These are phyloP conservation scores for Calliphora vicina DNA, from an alignment of 1,140 invertebrate genomes.

Conservation along the genomic window DNA sequence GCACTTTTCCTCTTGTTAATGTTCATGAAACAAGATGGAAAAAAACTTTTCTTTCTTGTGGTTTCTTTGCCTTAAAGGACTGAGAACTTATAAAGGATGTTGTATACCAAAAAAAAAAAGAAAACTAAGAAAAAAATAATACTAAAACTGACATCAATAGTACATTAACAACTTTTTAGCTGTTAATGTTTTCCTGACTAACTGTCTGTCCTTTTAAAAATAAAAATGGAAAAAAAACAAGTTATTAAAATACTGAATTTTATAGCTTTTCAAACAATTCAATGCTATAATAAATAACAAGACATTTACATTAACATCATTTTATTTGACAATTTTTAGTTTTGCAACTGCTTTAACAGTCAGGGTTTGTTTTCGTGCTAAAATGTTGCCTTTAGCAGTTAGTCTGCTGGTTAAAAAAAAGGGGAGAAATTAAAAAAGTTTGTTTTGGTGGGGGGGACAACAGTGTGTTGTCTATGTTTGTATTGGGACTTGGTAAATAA, in stretches of 20 bases:
- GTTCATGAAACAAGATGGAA: too few species aligned
- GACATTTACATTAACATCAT: neutral
- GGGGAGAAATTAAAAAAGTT: constrained; percentile 8
- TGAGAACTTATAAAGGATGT: too few species aligned
- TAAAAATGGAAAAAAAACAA: neutral
- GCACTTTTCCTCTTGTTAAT: too few species aligned
- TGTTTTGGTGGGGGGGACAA: too few species aligned
- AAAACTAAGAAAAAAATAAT: too few species aligned
- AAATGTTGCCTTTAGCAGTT: neutral
- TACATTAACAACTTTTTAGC: constrained; percentile 10
- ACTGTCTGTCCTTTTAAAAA: neutral
- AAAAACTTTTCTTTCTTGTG: too few species aligned
- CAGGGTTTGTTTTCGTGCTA: neutral
- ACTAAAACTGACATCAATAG: neutral
- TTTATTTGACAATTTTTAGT: neutral
- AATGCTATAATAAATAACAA: neutral
- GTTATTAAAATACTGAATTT: neutral
- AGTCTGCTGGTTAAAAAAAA: neutral
- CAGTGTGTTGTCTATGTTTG: neutral
- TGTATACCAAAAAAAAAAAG: too few species aligned
- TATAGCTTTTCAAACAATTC: neutral
- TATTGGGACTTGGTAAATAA: constrained; percentile 34
- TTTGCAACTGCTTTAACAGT: neutral
- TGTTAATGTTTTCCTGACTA: neutral
- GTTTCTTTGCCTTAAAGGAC: too few species aligned